These are phyloP conservation scores for Holothuria leucospilota DNA, from an alignment of 53 echinoderm and acorn worm species.

Conservation along the genomic window DNA sequence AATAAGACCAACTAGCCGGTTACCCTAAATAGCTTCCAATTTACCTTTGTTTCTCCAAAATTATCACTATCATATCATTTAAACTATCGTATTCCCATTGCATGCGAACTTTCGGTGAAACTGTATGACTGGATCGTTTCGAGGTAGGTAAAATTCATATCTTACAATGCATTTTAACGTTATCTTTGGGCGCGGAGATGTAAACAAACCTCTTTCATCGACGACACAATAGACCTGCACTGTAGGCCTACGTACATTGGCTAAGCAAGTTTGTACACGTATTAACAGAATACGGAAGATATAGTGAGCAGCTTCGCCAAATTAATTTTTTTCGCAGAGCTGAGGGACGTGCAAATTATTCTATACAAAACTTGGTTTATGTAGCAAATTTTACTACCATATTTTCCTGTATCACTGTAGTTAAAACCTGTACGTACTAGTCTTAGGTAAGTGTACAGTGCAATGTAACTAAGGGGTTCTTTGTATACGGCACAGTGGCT, in stretches of 20 bases:
- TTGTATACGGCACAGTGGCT: no score
- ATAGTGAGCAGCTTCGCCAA: no score
- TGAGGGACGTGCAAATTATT: no score
- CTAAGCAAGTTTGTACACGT: conserved; percentile 5
- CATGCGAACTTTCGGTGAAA: no score
- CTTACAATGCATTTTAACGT: background rate
- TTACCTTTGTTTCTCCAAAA: background rate
- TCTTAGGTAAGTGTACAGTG: no score
- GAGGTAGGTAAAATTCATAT: background rate
- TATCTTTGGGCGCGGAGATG: conserved; percentile 17
- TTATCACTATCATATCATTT: background rate
- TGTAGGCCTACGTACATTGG: background rate
- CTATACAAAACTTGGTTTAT: no score
- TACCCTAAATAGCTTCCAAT: background rate
- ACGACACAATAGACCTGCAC: background rate
- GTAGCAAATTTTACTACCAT: no score
- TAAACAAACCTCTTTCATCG: conserved; percentile 1
- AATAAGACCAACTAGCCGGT: conserved; percentile 16
- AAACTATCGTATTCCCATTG: background rate
- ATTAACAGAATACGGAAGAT: background rate
- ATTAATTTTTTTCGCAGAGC: no score
- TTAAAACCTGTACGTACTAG: no score
- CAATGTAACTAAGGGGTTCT: no score
- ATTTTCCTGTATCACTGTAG: no score
- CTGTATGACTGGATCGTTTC: no score